Percentiles rank a stretch among this genome's conserved stretches.
phyloP scores from a whole-genome alignment of 2,113 vertebrate genomes.

The Argyrosomus japonicus region DNA sequence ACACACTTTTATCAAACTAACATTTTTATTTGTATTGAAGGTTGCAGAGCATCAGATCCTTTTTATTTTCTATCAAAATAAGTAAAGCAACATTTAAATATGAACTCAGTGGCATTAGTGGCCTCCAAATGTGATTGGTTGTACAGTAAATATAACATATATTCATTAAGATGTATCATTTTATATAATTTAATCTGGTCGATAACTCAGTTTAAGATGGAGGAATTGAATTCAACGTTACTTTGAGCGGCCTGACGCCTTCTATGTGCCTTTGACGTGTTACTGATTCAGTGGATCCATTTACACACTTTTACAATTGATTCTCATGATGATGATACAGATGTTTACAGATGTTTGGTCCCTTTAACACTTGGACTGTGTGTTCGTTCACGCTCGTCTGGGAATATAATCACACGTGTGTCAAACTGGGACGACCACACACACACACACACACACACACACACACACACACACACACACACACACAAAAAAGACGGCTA shows the following conservation, averaged over 20 bases:
- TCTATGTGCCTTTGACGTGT: slow-evolving; percentile 64
- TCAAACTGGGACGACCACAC: no score
- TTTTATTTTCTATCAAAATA: slow-evolving; percentile 51
- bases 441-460: no score
- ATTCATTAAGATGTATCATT: not conserved
- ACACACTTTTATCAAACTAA: slow-evolving; percentile 56
- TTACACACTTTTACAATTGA: slow-evolving; percentile 2
- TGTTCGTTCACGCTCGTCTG: slow-evolving; percentile 6
- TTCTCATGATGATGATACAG: not conserved
- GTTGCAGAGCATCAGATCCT: slow-evolving; percentile 70
- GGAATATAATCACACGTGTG: no score
- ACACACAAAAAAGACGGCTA: not conserved
- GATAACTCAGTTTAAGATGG: not conserved
- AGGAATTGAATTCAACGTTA: not conserved
- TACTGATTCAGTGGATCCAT: slow-evolving; percentile 28
- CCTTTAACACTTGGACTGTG: slow-evolving; percentile 14
- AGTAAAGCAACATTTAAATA: slow-evolving; percentile 48
- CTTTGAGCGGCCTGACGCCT: not conserved
- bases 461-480: slow-evolving; percentile 9
- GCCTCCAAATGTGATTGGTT: not conserved
- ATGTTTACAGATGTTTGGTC: slow-evolving; percentile 30
- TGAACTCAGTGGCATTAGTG: slow-evolving; percentile 21
- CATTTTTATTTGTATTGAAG: slow-evolving; percentile 69
- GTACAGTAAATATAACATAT: slow-evolving; percentile 27
- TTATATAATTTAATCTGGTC: slow-evolving; percentile 1